phyloP scores from a whole-genome alignment of 2,888 invertebrate genomes.

The Ptychoptera albimana region DNA sequence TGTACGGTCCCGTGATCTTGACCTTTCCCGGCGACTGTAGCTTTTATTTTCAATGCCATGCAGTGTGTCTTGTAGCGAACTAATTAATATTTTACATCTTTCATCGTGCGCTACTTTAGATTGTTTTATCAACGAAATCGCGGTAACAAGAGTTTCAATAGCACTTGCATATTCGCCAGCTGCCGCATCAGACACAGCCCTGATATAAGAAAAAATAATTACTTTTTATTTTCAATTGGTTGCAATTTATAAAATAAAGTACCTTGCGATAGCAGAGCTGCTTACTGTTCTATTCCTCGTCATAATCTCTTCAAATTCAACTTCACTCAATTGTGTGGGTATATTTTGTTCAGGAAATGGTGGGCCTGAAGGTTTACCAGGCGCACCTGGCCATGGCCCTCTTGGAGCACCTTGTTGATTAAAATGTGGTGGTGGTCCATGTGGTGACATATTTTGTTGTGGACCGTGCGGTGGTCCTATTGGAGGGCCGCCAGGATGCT shows the following conservation, averaged over 20 bases:
- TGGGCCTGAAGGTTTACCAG: slow-evolving; percentile 24
- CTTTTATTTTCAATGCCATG: slow-evolving; percentile 97
- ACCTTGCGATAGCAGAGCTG: slow-evolving; percentile 80
- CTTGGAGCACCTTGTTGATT: slow-evolving; percentile 52
- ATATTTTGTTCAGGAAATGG: slow-evolving; percentile 30
- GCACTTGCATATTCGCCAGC: slow-evolving; percentile 96
- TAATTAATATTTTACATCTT: slow-evolving; percentile 93
- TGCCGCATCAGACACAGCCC: slow-evolving; percentile 95
- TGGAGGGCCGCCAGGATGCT: slow-evolving; percentile 36
- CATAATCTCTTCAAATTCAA: slow-evolving; percentile 98
- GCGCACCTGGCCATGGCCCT: slow-evolving; percentile 43
- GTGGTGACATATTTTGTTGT: slow-evolving; percentile 30
- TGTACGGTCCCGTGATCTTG: slow-evolving; percentile 33
- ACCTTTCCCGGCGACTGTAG: slow-evolving; percentile 60
- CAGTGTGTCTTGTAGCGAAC: slow-evolving; percentile 89
- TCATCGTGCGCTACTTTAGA: slow-evolving; percentile 78
- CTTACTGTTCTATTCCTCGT: slow-evolving; percentile 92
- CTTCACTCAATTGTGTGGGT: slow-evolving; percentile 62
- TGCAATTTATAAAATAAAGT: slow-evolving; percentile 1
- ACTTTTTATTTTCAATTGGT: not conserved
- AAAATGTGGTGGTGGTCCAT: slow-evolving; percentile 51
- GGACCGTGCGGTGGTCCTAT: slow-evolving; percentile 38
- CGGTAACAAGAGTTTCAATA: slow-evolving; percentile 96
- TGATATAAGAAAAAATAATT: slow-evolving; percentile 12
- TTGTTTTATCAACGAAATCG: slow-evolving; percentile 96